Percentiles rank a stretch among this genome's conserved stretches.
Conservation (phyloP, 2,113 vertebrate species). For the Murina feae region DNA sequence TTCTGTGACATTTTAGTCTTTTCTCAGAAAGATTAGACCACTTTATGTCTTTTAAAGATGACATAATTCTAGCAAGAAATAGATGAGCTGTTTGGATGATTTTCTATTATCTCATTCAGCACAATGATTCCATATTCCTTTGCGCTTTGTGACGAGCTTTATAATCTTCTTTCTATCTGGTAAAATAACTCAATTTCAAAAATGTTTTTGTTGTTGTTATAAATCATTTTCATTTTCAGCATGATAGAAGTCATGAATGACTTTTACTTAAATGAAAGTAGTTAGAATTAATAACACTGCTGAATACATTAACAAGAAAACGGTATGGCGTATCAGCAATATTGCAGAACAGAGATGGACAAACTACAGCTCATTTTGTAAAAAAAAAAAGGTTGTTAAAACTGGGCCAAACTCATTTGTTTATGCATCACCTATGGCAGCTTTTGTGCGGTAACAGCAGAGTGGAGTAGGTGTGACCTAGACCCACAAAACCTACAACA, state of each 20-base stretch:
- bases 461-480: not conserved
- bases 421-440: not conserved
- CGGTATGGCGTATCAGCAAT: not conserved
- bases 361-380: not conserved
- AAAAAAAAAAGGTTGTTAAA: not conserved
- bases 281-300: not conserved
- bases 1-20: not conserved
- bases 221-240: conserved; percentile 2
- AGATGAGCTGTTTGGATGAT: not conserved
- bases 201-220: not conserved
- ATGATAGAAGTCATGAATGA: not conserved
- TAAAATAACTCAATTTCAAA: not conserved
- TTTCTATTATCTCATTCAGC: not conserved
- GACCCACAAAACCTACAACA: not conserved
- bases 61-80: not conserved
- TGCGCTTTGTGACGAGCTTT: not conserved
- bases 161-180: not conserved
- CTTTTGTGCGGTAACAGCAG: not conserved
- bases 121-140: not conserved
- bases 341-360: not conserved
- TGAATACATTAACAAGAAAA: not conserved
- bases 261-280: not conserved
- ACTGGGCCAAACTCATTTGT: not conserved
- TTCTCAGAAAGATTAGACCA: not conserved
- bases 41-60: not conserved